Percentiles rank a stretch among this genome's conserved stretches.
These are phyloP conservation scores for Chitala chitala DNA, from an alignment of 2,113 vertebrate genomes.

Conservation along the genomic window DNA sequence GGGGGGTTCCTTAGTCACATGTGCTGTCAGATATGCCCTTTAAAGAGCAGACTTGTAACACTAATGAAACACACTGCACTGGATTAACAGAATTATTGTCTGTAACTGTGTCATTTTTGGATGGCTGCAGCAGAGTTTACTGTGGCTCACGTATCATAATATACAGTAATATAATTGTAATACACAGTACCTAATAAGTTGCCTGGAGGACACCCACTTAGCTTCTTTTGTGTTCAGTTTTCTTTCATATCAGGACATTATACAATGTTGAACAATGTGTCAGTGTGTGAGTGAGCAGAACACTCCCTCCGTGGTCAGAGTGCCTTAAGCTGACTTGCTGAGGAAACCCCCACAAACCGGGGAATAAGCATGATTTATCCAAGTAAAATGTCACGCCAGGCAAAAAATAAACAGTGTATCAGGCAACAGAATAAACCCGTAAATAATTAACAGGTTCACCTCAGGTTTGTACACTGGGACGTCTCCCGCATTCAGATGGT, in stretches of 20 bases:
- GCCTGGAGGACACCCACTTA: not conserved
- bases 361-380: constrained; percentile 2
- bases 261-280: not conserved
- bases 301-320: not conserved
- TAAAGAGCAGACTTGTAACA: not conserved
- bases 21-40: not conserved
- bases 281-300: not conserved
- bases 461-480: constrained; percentile 13
- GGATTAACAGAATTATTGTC: not conserved
- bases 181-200: not conserved
- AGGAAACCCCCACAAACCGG: not conserved
- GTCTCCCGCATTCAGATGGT: not conserved
- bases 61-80: not conserved
- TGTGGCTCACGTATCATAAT: not conserved
- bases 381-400: not conserved
- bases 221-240: not conserved
- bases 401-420: not conserved
- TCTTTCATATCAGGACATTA: too few relatives aligned
- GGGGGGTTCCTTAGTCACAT: not conserved
- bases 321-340: not conserved
- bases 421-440: not conserved
- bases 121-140: not conserved
- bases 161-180: not conserved
- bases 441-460: constrained; percentile 6
- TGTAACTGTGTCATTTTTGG: not conserved